These are phyloP conservation scores for Bryconaethiops microstoma DNA, from an alignment of 2,797 vertebrate species.

Conservation along the genomic window DNA sequence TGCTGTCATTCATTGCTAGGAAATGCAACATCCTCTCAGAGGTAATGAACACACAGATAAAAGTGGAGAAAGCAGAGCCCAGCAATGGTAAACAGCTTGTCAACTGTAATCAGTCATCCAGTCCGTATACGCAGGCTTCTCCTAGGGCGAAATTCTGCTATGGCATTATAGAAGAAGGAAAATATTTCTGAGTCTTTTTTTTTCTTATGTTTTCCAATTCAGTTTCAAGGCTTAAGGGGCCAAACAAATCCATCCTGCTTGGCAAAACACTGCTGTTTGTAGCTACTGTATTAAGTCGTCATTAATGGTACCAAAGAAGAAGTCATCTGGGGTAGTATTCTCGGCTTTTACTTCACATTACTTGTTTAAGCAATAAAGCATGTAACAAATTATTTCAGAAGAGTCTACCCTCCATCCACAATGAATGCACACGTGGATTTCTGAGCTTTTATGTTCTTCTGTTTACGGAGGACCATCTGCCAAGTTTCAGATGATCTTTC, in stretches of 20 bases:
- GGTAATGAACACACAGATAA: slow-evolving; percentile 2
- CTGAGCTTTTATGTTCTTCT: background rate
- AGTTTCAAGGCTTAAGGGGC: slow-evolving; percentile 1
- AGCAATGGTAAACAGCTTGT: slow-evolving; percentile 43
- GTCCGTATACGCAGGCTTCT: slow-evolving; percentile 3
- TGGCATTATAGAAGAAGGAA: background rate
- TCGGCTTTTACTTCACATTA: slow-evolving; percentile 4
- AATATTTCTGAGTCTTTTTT: background rate
- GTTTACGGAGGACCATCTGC: slow-evolving; percentile 20
- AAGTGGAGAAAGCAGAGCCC: slow-evolving; percentile 20
- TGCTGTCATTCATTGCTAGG: slow-evolving; percentile 29
- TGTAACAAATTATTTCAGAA: slow-evolving; percentile 1
- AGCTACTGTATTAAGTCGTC: background rate
- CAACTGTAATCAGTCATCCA: slow-evolving; percentile 31
- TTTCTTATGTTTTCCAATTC: background rate
- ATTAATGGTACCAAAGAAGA: background rate
- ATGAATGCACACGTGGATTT: background rate
- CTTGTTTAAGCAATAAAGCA: background rate
- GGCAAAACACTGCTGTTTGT: background rate
- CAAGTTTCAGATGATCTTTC: background rate
- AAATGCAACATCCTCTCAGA: slow-evolving; percentile 6
- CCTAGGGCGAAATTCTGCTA: slow-evolving; percentile 4
- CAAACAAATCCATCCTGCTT: slow-evolving; percentile 14
- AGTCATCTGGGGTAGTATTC: background rate
- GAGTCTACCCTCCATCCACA: slow-evolving; percentile 4